Evolutionary conservation across 2,113 vertebrate genomes (phyloP).

Genomic region (Sarotherodon lohbergeri): DNA sequence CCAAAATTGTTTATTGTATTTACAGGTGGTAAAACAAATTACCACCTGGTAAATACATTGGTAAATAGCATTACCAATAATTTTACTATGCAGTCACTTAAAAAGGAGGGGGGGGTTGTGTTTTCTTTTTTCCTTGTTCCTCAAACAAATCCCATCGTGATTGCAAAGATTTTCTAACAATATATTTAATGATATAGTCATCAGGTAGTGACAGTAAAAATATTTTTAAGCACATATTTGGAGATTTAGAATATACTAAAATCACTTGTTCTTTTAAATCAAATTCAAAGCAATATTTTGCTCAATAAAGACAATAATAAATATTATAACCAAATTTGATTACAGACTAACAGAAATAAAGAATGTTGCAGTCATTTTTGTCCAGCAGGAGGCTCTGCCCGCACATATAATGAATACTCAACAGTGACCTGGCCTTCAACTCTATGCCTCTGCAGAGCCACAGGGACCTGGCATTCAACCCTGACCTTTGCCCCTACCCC

Average conservation of each 20-base stretch:
- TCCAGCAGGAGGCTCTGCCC: neutral
- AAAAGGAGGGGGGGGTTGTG: accelerated
- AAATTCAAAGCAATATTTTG: neutral
- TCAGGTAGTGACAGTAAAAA: neutral
- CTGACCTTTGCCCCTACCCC: slow-evolving; percentile 42
- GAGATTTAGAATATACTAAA: neutral
- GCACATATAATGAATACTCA: neutral
- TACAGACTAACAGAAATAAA: neutral
- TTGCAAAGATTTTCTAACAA: neutral
- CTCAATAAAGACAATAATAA: neutral
- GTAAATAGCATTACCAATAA: neutral
- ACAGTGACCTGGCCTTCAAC: slow-evolving; percentile 28
- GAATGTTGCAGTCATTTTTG: neutral
- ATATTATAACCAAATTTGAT: neutral
- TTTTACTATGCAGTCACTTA: neutral
- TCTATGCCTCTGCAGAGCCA: neutral
- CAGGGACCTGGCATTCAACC: slow-evolving; percentile 58
- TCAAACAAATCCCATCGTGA: neutral
- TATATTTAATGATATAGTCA: neutral
- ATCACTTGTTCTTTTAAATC: neutral
- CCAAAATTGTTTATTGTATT: neutral
- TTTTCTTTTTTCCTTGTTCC: neutral
- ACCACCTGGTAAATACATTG: neutral
- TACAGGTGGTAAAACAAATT: neutral
- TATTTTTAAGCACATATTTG: neutral